Evolutionary conservation across 2,888 invertebrate genomes (phyloP).

Genomic region (Apocheima hispidaria): DNA sequence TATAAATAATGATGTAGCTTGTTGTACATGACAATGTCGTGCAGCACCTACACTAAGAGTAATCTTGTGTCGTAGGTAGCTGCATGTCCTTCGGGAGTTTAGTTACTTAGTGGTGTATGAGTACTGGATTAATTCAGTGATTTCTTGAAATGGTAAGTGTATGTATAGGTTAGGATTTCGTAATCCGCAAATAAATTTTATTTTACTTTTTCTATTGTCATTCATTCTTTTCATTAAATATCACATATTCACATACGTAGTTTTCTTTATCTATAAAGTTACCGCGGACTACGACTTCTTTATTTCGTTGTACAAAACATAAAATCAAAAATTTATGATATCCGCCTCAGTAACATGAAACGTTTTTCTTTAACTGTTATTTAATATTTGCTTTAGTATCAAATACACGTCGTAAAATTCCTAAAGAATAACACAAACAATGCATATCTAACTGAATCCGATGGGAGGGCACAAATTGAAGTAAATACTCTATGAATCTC

Average conservation of each 20-base stretch:
- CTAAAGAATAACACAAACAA: constrained; percentile 1
- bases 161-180: neutral
- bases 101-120: too few species aligned
- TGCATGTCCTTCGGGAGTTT: too few species aligned
- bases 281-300: constrained; percentile 13
- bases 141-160: too few species aligned
- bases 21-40: too few species aligned
- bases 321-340: constrained; percentile 28
- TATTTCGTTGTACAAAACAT: constrained; percentile 27
- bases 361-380: constrained; percentile 20
- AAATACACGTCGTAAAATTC: constrained; percentile 9
- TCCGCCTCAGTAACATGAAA: constrained; percentile 23
- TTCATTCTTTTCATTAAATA: too few species aligned
- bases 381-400: constrained; percentile 25
- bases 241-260: constrained; percentile 4
- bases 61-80: too few species aligned
- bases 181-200: constrained; percentile 3
- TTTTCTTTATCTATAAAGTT: constrained; percentile 9
- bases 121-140: too few species aligned
- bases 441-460: neutral
- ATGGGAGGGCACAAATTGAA: neutral
- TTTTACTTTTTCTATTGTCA: too few species aligned
- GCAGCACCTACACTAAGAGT: too few species aligned
- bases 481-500: too few species aligned
- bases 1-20: too few species aligned